Evolutionary conservation across 1,140 invertebrate species (phyloP), one percentile per base, ranked within the genome.

Genomic region (Parapsyche elsis): DNA sequence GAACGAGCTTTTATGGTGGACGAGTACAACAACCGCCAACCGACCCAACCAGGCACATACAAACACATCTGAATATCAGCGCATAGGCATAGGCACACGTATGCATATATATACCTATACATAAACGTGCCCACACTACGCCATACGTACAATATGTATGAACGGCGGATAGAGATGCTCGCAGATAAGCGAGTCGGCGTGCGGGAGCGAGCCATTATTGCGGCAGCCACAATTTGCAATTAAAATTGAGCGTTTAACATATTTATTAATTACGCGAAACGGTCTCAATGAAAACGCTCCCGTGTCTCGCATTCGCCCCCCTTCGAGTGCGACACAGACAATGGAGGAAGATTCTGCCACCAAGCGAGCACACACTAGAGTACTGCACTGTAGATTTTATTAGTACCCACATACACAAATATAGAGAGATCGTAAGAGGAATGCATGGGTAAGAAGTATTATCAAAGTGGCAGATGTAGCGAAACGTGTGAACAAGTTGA

Each of bases 201-300:
- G 30, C 30, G 70, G 70, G 24, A 30, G 26, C 14, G 70, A 23
- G 70, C 49, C 45, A 75, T 30, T 67, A 75, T 30, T 49, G 30
- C 24, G 73, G 73, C 45, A 23, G 24, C 64, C 64, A n/a, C 73
- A 53, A 74, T 75, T 75, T 57, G 46, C 73, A 75, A 75, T 75
- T 75, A 75, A 75, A 75, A 75, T 75, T 75, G 24, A 30, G 44
- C 49, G 45, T 57, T 75, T 75, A 75, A 75, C 73, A 75, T 75
- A 75, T 75, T 75, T 75, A 75, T 75, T 75, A 75, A 75, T 57
- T 75, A 75, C 14, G 73, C 46, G 73, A 75, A 75, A 73, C 44
- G 38, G 30, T 45, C 45, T 45, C 23, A 38, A 5, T 71, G 45
- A 73, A 73, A 45, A 46, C 71, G 38, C 71, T 16, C 4, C 26